These are phyloP conservation scores for Dipodomys spectabilis DNA, from an alignment of 2,113 vertebrate genomes.

Conservation along the genomic window DNA sequence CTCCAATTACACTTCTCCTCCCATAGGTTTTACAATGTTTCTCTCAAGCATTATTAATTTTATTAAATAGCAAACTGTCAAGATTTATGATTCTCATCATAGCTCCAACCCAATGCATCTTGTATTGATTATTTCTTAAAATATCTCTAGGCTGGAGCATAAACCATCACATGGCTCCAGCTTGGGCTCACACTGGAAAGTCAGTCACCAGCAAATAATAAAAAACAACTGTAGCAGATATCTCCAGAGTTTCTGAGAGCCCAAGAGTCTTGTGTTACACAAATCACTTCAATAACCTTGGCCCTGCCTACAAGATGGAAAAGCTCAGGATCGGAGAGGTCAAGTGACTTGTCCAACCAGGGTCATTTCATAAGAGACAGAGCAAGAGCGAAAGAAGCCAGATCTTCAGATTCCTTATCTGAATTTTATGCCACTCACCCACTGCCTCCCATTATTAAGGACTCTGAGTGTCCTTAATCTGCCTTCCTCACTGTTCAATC, in stretches of 20 bases:
- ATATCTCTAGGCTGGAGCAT: slow-evolving; percentile 59
- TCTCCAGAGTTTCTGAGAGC: not conserved
- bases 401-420: not conserved
- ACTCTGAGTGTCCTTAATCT: not conserved
- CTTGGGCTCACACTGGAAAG: not conserved
- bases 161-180: not conserved
- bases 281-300: not conserved
- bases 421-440: not conserved
- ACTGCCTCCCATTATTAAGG: no score
- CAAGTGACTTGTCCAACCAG: not conserved
- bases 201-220: slow-evolving; percentile 59
- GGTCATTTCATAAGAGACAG: not conserved
- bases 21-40: slow-evolving; percentile 6
- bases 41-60: slow-evolving; percentile 65
- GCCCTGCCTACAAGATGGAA: not conserved
- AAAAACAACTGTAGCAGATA: slow-evolving; percentile 50
- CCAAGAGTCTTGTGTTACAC: not conserved
- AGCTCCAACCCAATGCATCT: slow-evolving; percentile 73
- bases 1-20: not conserved
- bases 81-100: slow-evolving; percentile 55
- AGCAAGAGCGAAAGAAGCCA: not conserved
- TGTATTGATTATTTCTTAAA: slow-evolving; percentile 78
- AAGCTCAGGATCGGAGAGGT: not conserved
- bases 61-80: slow-evolving; percentile 66
- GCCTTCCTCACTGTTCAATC: no score